A percentile compares a stretch with the other conserved stretches of the same genome.
phyloP scores from a whole-genome alignment of 2,888 invertebrate genomes.

The Andrena hattorfiana region DNA sequence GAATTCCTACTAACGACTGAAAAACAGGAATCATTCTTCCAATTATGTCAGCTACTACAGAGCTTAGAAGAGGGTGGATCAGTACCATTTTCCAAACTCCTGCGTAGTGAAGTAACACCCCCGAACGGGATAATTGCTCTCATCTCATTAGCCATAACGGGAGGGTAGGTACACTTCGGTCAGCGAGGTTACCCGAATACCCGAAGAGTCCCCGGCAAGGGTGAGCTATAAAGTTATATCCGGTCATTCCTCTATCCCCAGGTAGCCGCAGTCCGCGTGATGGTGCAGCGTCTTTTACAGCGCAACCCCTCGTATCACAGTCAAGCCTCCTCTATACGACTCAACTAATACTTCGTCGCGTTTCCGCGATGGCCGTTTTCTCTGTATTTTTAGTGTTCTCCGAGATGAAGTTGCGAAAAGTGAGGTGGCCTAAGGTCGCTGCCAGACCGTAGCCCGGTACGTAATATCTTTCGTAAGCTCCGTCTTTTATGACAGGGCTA shows the following conservation, averaged over 20 bases:
- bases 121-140: conserved; percentile 31
- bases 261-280: neutral
- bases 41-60: neutral
- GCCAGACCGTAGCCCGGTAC: conserved; percentile 71
- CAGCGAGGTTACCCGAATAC: conserved; percentile 17
- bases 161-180: conserved; percentile 19
- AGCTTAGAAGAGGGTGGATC: neutral
- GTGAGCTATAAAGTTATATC: conserved; percentile 21
- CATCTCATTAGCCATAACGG: conserved; percentile 22
- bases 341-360: conserved; percentile 49
- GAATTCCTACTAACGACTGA: no score
- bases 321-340: conserved; percentile 30
- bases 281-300: conserved; percentile 49
- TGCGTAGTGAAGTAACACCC: neutral
- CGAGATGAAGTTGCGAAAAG: conserved; percentile 83
- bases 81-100: neutral
- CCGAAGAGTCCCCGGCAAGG: neutral
- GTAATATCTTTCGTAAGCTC: conserved; percentile 84
- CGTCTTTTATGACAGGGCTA: conserved; percentile 84
- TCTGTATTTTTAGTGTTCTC: conserved; percentile 74
- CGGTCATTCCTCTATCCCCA: conserved; percentile 6
- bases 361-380: conserved; percentile 47
- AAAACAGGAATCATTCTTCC: neutral
- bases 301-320: conserved; percentile 30
- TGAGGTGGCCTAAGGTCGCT: conserved; percentile 71